These are phyloP conservation scores for Lasioglossum oenotherae DNA, from an alignment of 2,888 invertebrate genomes.

Conservation along the genomic window DNA sequence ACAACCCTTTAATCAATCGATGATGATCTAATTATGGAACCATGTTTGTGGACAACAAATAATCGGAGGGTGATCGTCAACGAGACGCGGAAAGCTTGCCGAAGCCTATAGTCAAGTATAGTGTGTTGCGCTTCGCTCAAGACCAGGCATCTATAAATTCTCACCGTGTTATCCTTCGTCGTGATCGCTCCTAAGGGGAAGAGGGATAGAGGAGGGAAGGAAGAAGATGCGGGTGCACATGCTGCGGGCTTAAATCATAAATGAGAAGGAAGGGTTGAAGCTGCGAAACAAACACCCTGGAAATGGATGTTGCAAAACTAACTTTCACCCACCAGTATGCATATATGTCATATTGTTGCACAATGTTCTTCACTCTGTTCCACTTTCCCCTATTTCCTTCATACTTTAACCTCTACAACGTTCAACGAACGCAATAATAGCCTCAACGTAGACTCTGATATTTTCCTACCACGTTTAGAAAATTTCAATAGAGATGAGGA, in stretches of 20 bases:
- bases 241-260: conserved; percentile 62
- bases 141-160: conserved; percentile 57
- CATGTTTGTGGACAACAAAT: neutral
- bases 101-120: conserved; percentile 4
- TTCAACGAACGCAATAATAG: neutral
- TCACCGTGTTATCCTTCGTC: conserved; percentile 53
- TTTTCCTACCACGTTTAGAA: neutral
- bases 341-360: conserved; percentile 29
- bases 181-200: conserved; percentile 36
- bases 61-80: conserved; percentile 29
- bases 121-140: conserved; percentile 40
- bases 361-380: conserved; percentile 12
- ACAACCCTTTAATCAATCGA: neutral
- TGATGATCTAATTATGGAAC: neutral
- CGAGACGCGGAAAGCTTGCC: conserved; percentile 32
- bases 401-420: neutral
- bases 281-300: conserved; percentile 43
- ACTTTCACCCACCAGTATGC: conserved; percentile 18
- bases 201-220: conserved; percentile 23
- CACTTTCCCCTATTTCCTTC: neutral
- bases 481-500: neutral
- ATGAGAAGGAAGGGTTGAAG: conserved; percentile 40
- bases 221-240: conserved; percentile 48
- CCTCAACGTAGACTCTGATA: neutral
- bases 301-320: conserved; percentile 46